Percentiles rank a stretch among this genome's conserved stretches.
Evolutionary conservation across 2,113 vertebrate species (phyloP).

Genomic region (Gallinago jamesoni): DNA sequence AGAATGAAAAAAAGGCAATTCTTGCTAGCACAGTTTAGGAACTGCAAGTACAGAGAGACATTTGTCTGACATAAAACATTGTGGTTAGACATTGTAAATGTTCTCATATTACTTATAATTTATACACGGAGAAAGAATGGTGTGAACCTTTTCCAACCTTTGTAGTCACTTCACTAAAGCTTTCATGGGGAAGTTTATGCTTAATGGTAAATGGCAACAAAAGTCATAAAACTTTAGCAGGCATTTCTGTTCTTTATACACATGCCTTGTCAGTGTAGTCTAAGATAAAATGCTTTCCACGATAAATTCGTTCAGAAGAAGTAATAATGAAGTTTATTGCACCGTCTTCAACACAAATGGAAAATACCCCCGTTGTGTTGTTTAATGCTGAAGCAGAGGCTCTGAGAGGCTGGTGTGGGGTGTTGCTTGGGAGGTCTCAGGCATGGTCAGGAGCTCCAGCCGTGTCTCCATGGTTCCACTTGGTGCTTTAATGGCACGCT

Average conservation of each 20-base stretch:
- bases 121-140: conserved; percentile 44
- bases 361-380: neutral
- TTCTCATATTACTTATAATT: conserved; percentile 64
- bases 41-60: conserved; percentile 49
- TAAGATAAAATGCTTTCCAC: neutral
- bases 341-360: neutral
- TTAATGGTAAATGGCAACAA: conserved; percentile 23
- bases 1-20: conserved; percentile 33
- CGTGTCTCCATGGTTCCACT: neutral
- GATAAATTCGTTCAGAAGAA: neutral
- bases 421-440: neutral
- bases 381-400: neutral
- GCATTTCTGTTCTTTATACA: conserved; percentile 37
- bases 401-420: neutral
- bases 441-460: neutral
- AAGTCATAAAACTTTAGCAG: conserved; percentile 31
- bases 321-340: neutral
- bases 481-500: neutral
- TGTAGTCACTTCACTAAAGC: conserved; percentile 5
- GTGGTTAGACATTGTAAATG: conserved; percentile 56
- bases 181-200: conserved; percentile 20
- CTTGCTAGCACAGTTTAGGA: conserved; percentile 15
- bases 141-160: conserved; percentile 50
- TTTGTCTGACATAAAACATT: conserved; percentile 56
- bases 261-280: neutral